Base-by-base conservation (phyloP, 1,140 invertebrate genomes). In the Eupeodes corollae region DNA sequence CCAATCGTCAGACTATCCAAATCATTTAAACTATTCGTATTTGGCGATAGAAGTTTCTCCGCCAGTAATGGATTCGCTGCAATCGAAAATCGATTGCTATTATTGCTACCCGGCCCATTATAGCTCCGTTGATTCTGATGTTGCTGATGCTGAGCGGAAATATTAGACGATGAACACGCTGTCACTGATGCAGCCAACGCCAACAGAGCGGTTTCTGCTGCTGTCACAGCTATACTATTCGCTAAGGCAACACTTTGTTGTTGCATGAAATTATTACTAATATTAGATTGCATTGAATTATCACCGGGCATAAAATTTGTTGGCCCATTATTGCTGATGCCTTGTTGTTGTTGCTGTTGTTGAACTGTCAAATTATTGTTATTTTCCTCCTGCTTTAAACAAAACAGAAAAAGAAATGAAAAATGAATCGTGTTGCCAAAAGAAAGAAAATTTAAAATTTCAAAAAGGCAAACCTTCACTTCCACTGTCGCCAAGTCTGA, bases 401-500 rank as follows among this genome's bases (percentile, higher is more conserved):
- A 26, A 5, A 26, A n/a, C n/a, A n/a, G n/a, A 26, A 26, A 26
- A 26, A 26, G 21, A 26, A 26, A 26, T 5, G 8, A 5, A 26
- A 8, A 3, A 26, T 26, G 8, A 26, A 26, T 26, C 8, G 8
- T 26, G 21, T 26, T 26, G 21, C 21, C n/a, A n/a, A 26, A 5
- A 26, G 21, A 5, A 5, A 26, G 8, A 26, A 8, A 5, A 26
- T 26, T 26, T 26, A 8, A 26, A 26, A n/a, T n/a, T 26, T 5
- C 3, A 3, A 26, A 26, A 26, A 26, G 21, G 3, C 21, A 26
- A 26, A 26, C 21, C 68, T 75, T 75, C 50, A 75, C 72, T 54
- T 73, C 68, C 52, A 63, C 64, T 51, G 66, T 62, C 50, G 70
- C 72, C 54, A 75, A 68, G 59, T 75, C 73, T 45, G 71, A 74